These are phyloP conservation scores for Pachliopta kotzebuea DNA, from an alignment of 2,888 invertebrate genomes.

Conservation along the genomic window DNA sequence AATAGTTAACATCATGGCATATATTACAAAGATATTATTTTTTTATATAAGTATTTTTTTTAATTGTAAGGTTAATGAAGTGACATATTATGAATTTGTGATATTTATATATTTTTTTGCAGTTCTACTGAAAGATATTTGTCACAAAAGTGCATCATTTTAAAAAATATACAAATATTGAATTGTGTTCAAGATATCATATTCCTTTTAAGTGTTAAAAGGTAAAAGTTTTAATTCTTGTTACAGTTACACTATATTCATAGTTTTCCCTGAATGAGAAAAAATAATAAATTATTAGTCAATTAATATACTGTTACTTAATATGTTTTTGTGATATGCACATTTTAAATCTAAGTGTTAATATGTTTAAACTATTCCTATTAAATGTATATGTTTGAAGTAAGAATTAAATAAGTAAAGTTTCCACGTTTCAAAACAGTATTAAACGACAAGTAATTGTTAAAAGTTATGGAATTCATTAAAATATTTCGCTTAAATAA, in stretches of 20 bases:
- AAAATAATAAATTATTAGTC: neutral
- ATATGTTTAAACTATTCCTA: constrained; percentile 15
- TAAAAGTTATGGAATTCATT: neutral
- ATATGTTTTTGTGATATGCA: constrained; percentile 3
- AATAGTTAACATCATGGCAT: neutral
- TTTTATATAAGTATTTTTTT: neutral
- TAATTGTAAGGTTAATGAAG: no score
- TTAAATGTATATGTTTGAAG: neutral
- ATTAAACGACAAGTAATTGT: constrained; percentile 4
- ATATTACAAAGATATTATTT: neutral
- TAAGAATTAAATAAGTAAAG: neutral
- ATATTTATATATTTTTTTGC: no score
- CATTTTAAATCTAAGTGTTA: constrained; percentile 9
- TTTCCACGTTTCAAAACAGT: neutral
- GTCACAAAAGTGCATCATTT: no score
- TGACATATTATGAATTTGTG: no score
- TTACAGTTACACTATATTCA: neutral
- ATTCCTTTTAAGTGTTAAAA: no score
- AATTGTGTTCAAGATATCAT: no score
- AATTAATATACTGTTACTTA: neutral
- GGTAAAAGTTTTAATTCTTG: no score
- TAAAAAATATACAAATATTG: no score
- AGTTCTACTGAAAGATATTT: no score
- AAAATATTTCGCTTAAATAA: constrained; percentile 7
- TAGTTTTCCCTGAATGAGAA: neutral